These are phyloP conservation scores for Daktulosphaira vitifoliae DNA, from an alignment of 1,140 invertebrate species.

Conservation along the genomic window DNA sequence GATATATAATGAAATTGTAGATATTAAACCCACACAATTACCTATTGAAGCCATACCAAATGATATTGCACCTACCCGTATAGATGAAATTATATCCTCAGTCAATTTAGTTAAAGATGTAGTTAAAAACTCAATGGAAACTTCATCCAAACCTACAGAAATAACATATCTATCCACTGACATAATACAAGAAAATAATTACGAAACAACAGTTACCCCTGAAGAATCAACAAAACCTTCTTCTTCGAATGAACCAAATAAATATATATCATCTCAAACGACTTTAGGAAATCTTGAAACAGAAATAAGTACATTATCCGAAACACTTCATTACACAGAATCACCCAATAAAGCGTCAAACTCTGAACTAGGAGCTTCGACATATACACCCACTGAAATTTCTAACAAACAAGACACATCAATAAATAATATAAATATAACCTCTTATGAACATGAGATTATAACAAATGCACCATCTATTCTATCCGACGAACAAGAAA, in stretches of 20 bases:
- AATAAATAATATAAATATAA: no score
- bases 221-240: neutral
- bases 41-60: neutral
- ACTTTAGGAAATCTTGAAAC: neutral
- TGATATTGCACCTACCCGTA: neutral
- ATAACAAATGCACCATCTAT: no score
- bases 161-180: neutral
- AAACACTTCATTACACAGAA: neutral
- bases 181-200: neutral
- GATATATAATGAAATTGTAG: neutral
- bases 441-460: no score
- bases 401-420: no score
- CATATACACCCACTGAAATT: no score
- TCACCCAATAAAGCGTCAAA: neutral
- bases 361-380: neutral
- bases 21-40: neutral
- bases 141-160: constrained; percentile 7
- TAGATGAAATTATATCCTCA: constrained; percentile 10
- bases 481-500: no score
- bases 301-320: neutral
- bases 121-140: constrained; percentile 20
- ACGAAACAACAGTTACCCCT: neutral
- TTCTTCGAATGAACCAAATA: neutral
- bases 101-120: constrained; percentile 8
- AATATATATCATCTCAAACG: neutral